These are phyloP conservation scores for Charadrius vociferus DNA, from an alignment of 2,113 vertebrate species.

Conservation along the genomic window DNA sequence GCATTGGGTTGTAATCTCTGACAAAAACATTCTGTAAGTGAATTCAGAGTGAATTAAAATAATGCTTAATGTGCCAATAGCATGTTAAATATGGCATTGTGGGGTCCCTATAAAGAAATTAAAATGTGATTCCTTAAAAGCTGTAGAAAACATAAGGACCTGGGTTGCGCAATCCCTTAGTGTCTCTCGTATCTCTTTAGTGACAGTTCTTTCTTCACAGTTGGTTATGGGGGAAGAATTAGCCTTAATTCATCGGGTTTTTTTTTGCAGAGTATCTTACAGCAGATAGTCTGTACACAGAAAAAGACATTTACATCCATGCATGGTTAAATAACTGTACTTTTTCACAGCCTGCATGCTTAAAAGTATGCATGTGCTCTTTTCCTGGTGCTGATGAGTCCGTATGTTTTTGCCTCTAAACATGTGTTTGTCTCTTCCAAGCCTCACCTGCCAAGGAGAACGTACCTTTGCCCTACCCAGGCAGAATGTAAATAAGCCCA, in stretches of 20 bases:
- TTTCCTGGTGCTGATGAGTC: conserved; percentile 42
- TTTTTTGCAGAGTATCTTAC: not conserved
- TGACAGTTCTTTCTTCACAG: not conserved
- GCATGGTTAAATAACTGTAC: not conserved
- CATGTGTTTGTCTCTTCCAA: conserved; percentile 50
- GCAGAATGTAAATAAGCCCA: conserved; percentile 16
- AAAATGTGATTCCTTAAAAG: not conserved
- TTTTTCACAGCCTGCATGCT: conserved; percentile 42
- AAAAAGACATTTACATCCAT: not conserved
- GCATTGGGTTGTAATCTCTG: not conserved
- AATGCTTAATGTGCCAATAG: not conserved
- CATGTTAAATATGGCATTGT: fast-evolving
- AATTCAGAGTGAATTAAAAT: not conserved
- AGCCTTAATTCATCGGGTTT: conserved; percentile 1
- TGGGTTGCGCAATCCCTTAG: not conserved
- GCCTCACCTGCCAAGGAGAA: conserved; percentile 44
- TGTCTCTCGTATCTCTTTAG: not conserved
- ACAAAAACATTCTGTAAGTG: not conserved
- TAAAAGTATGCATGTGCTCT: conserved; percentile 3
- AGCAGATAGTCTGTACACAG: not conserved
- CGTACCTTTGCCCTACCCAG: conserved; percentile 21
- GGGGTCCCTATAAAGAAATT: not conserved
- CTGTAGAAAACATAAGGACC: not conserved
- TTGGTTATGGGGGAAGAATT: not conserved
- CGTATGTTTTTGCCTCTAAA: conserved; percentile 34